These are phyloP conservation scores for Aleadryas rufinucha DNA, from an alignment of 2,113 vertebrate genomes.

Conservation along the genomic window DNA sequence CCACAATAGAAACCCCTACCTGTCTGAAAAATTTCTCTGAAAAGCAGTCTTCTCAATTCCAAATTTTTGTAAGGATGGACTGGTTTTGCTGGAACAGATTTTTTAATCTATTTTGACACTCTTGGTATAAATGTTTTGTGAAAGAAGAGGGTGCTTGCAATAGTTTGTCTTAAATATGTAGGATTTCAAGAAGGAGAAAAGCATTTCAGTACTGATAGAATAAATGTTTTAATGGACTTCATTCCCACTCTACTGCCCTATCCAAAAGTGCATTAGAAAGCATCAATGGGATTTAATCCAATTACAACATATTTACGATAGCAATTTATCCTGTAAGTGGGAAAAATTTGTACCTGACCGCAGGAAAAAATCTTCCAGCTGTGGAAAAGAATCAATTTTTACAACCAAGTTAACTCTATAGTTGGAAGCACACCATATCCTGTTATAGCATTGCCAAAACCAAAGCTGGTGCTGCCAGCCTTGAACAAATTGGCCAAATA, in stretches of 20 bases:
- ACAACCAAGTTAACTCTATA: background rate
- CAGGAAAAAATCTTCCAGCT: background rate
- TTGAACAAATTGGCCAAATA: background rate
- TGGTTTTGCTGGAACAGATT: background rate
- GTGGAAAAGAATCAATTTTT: background rate
- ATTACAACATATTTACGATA: background rate
- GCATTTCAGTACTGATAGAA: background rate
- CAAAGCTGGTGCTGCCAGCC: background rate
- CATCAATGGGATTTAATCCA: background rate
- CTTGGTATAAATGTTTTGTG: background rate
- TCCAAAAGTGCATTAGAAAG: background rate
- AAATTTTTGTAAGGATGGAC: background rate
- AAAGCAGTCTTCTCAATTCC: background rate
- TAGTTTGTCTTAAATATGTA: background rate
- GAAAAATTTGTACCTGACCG: background rate
- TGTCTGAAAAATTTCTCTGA: background rate
- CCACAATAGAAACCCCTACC: background rate
- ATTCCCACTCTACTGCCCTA: background rate
- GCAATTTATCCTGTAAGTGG: background rate
- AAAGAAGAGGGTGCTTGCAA: background rate
- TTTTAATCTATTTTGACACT: background rate
- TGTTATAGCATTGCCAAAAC: background rate
- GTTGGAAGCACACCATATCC: background rate
- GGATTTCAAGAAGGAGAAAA: background rate
- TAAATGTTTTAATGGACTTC: background rate